Evolutionary conservation across 2,797 vertebrate genomes (phyloP).

Genomic region (Hippoglossus hippoglossus): DNA sequence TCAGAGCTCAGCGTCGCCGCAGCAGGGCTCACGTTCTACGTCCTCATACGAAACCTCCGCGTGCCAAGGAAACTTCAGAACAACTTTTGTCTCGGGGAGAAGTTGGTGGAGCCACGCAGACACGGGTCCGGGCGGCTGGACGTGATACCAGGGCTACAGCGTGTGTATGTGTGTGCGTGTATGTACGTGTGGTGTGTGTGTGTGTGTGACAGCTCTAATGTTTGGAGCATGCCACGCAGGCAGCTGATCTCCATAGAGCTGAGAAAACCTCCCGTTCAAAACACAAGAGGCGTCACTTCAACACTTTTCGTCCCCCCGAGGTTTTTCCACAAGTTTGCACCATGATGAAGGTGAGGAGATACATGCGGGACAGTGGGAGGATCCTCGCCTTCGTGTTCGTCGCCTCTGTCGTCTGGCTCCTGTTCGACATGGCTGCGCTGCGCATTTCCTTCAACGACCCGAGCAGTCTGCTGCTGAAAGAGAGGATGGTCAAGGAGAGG

Average conservation of each 20-base stretch:
- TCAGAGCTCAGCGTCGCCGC: conserved; percentile 42
- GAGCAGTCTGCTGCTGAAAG: conserved; percentile 80
- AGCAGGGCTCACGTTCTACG: conserved; percentile 44
- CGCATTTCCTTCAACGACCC: conserved; percentile 89
- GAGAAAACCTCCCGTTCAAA: conserved; percentile 17
- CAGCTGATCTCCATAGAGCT: conserved; percentile 54
- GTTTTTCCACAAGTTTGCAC: background rate
- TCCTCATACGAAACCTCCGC: conserved; percentile 40
- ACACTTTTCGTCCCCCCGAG: background rate
- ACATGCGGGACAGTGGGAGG: conserved; percentile 91
- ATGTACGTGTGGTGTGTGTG: conserved; percentile 3
- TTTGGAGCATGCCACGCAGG: conserved; percentile 80
- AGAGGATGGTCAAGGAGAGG: conserved; percentile 73
- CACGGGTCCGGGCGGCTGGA: conserved; percentile 29
- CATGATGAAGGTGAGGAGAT: conserved; percentile 84
- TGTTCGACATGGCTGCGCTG: conserved; percentile 96
- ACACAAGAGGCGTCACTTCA: background rate
- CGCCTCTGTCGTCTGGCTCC: conserved; percentile 93
- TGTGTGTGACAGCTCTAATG: background rate
- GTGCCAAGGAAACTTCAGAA: background rate
- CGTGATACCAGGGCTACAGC: conserved; percentile 22
- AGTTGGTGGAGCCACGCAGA: background rate
- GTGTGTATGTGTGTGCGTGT: background rate
- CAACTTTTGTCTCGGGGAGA: background rate
- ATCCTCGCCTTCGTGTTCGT: conserved; percentile 90